Evolutionary conservation across 2,797 vertebrate species (phyloP).

Genomic region (Muscicapa striata): DNA sequence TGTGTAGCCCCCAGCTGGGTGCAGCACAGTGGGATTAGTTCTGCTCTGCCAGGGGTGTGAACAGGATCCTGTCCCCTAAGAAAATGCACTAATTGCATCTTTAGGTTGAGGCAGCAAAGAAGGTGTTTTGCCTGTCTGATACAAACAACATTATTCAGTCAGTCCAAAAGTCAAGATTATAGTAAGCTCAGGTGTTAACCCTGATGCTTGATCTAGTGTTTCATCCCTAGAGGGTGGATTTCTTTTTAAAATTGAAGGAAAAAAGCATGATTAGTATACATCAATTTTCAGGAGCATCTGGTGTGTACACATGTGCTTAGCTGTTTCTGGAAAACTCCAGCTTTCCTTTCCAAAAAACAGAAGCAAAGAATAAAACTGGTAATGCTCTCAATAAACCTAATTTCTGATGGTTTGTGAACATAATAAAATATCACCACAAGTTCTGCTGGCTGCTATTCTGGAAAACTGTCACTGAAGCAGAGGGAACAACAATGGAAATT

Average conservation of each 20-base stretch:
- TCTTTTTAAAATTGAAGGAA: background rate
- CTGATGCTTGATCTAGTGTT: background rate
- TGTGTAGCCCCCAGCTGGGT: accelerated
- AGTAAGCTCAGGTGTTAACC: slow-evolving; percentile 27
- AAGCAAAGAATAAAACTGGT: background rate
- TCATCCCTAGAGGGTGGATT: background rate
- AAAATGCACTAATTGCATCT: background rate
- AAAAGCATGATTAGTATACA: background rate
- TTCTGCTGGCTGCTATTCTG: background rate
- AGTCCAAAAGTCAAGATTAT: slow-evolving; percentile 4
- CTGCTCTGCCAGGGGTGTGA: background rate
- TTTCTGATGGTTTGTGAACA: background rate
- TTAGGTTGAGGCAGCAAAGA: background rate
- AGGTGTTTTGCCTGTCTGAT: background rate
- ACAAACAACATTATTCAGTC: background rate
- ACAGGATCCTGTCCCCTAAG: background rate
- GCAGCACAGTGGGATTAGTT: accelerated
- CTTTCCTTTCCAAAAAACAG: background rate
- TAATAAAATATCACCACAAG: background rate
- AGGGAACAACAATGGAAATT: accelerated
- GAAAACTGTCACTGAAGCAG: background rate
- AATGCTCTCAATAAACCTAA: background rate
- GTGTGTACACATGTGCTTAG: accelerated
- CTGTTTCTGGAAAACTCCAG: background rate
- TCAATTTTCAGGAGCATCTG: background rate